phyloP scores from a whole-genome alignment of 2,888 invertebrate species.

The Daptonema setosum region DNA sequence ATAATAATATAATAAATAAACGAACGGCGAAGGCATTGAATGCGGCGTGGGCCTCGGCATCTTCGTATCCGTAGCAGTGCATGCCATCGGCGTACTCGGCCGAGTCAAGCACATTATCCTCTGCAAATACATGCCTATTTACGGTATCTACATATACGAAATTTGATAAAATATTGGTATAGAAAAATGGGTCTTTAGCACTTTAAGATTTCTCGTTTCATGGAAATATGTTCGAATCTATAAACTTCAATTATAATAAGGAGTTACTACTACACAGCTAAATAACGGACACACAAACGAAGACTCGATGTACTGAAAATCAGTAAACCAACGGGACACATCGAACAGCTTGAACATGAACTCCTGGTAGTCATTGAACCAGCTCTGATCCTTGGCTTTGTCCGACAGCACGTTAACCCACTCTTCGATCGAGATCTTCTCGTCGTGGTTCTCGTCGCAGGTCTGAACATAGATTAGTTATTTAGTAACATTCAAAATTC shows the following conservation, averaged over 20 bases:
- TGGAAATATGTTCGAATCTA: too few species aligned
- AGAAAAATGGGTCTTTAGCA: too few species aligned
- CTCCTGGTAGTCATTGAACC: slow-evolving; percentile 22
- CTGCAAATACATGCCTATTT: slow-evolving; percentile 10
- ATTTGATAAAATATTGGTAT: too few species aligned
- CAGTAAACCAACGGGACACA: slow-evolving; percentile 20
- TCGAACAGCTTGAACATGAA: slow-evolving; percentile 27
- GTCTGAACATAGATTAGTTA: background rate
- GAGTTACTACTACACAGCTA: too few species aligned
- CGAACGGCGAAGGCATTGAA: slow-evolving; percentile 14
- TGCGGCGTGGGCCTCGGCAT: slow-evolving; percentile 13
- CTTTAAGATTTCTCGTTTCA: too few species aligned
- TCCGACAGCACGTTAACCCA: slow-evolving; percentile 17
- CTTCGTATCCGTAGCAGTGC: slow-evolving; percentile 18
- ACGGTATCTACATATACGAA: background rate
- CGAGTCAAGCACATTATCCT: slow-evolving; percentile 21
- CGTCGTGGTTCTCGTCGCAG: slow-evolving; percentile 18
- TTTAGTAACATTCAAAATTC: too few species aligned
- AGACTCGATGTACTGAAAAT: too few species aligned
- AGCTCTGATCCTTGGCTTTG: slow-evolving; percentile 16
- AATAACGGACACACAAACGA: too few species aligned
- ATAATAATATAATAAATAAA: background rate
- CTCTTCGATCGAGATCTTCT: slow-evolving; percentile 19
- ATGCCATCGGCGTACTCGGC: slow-evolving; percentile 25
- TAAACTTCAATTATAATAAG: too few species aligned